Base-by-base conservation (phyloP, 2,888 invertebrate species). In the Hypsopygia costalis region DNA sequence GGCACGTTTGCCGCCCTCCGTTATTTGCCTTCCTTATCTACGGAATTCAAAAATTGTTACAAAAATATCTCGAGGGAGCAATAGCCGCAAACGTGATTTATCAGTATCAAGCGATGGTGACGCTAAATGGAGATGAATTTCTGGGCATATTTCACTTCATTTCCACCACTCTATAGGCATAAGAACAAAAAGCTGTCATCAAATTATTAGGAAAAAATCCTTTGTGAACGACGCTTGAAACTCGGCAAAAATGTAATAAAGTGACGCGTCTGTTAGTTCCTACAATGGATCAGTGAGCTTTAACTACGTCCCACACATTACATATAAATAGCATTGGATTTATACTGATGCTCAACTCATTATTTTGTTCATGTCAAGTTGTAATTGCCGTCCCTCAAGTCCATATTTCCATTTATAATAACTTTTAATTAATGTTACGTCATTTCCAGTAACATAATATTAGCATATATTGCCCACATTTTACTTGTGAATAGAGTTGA, bases 91-190 rank as follows among this genome's bases (percentile, higher is more conserved):
- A 56, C 59, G 64, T 69, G 65, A 72, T 76, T 74, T 67, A 72
- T 74, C 69, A 67, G 64, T 59, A 70, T 70, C 65, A 71, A 62
- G 57, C 58, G 57, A 62, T 61, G 58, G 64, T 67, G 57, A 60
- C 52, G 42, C 57, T 56, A 61, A 72, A 78, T 76, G 62, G 63
- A 75, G 77, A 81, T 69, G 53, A 69, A 81, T 81, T 62, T 58
- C 36, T 20, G 54, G 52, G 47, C 57, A 77, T 74, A 60, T 65
- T 64, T 77, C 72, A 74, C 59, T 62, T 60, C 51, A 64, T 62
- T 69, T 61, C 55, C 49, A 47, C 52, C 42, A 50, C 41, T 43
- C 44, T 44, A 49, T 50, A 53, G 47, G 49, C 46, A 52, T 48
- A 61, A 58, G 55, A 58, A 62, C 60, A 62, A 59, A 63, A 58